Base-by-base conservation (phyloP, 2,113 vertebrate species). In the Aptenodytes patagonicus region DNA sequence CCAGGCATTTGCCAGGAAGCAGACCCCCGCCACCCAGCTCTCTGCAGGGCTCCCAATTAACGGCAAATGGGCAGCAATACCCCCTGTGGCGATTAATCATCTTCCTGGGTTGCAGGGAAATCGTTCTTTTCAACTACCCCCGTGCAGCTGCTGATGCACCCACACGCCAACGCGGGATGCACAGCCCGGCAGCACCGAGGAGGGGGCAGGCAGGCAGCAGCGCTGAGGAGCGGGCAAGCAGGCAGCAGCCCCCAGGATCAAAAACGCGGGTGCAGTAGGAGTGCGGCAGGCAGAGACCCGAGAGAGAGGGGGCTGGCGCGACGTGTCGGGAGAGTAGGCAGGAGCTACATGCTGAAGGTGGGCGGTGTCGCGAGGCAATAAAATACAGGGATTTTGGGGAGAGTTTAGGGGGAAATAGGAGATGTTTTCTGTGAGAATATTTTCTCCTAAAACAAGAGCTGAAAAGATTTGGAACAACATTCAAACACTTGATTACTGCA, bases 101-200 rank as follows among this genome's bases (percentile, higher is more conserved):
- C 90, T 31, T 49, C 55, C 83, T 10, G 55, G 82, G 55, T 13
- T 42, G 83, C 80, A 68, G 52, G 34, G 38, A 82, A 88, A 36
- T 28, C 2, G 0, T 15, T n/a, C 17, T 29, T 62, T 17, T 69
- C 88, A 72, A 4, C 42, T 32, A 9, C 31, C 29, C 34, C 31
- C 1, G 0, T 11, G 84, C 73, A 75, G 83, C 80, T 80, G 80
- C 49, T 10, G 60, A 66, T 11, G 87, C 84, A 64, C 72, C 83
- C 86, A 44, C 57, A 9, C 7, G 0, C 49, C 46, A 14, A 5
- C 2, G 38, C 10, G 4, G 64, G 82, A 81, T 0, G 5, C 7
- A 8, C 26, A 57, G 51, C n/a, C 71, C 2, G 12, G 44, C 44
- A 51, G 68, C 7, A 9, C 46, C 4, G 2, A 38, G 84, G 66